A percentile compares a stretch with the other conserved stretches of the same genome.
These are phyloP conservation scores for Diachrysia chrysitis DNA, from an alignment of 2,888 invertebrate species.

Conservation along the genomic window DNA sequence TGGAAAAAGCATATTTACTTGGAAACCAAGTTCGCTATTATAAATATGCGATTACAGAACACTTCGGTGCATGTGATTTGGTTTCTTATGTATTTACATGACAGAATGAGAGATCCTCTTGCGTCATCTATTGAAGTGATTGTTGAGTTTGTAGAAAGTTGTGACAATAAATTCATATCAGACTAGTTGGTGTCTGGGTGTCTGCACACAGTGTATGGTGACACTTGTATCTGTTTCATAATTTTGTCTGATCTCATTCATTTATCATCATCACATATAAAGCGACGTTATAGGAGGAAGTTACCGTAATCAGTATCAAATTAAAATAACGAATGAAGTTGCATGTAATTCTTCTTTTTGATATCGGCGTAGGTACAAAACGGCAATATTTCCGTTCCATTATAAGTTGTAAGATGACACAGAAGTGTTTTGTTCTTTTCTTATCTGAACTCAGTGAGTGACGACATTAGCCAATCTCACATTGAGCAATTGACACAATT, in stretches of 20 bases:
- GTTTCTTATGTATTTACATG: conserved; percentile 25
- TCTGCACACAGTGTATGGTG: conserved; percentile 11
- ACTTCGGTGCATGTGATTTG: conserved; percentile 13
- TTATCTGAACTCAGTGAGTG: conserved; percentile 16
- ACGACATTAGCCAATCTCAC: conserved; percentile 6
- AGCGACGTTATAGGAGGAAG: conserved; percentile 24
- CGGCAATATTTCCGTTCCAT: conserved; percentile 8
- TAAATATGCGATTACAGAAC: conserved; percentile 18
- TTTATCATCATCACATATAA: conserved; percentile 57
- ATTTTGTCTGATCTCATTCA: conserved; percentile 65
- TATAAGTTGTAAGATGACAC: conserved; percentile 6
- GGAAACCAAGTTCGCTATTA: conserved; percentile 25
- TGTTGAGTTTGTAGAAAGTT: conserved; percentile 58
- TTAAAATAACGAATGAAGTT: conserved; percentile 39
- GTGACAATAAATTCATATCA: conserved; percentile 75
- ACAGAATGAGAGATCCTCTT: conserved; percentile 9
- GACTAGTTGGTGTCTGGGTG: conserved; percentile 51
- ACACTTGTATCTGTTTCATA: conserved; percentile 40
- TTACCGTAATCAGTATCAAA: conserved; percentile 55
- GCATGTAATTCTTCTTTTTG: conserved; percentile 31
- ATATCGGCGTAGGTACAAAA: conserved; percentile 22
- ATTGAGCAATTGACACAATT: conserved; percentile 13
- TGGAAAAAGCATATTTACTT: conserved; percentile 11
- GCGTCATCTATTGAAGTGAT: conserved; percentile 39
- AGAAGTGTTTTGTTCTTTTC: conserved; percentile 26